Evolutionary conservation across 2,888 invertebrate species (phyloP), one percentile per base, ranked within the genome.

Genomic region (Spicauda simplicius): DNA sequence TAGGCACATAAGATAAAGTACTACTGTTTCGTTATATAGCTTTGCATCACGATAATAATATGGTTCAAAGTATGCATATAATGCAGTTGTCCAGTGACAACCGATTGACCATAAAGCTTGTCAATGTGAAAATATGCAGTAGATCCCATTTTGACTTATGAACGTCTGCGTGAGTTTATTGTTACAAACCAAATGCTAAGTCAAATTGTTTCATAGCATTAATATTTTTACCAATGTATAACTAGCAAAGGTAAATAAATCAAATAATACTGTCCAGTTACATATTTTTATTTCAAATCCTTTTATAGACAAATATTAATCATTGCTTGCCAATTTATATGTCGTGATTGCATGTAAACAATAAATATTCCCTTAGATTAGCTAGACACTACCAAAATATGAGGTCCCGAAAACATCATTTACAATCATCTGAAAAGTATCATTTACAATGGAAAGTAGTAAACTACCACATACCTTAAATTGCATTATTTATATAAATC

Each of bases 161-260:
- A 25, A 25, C 25, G 2, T 25, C 79, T 78, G 84, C 80, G 80
- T 87, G 81, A 87, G 84, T 86, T 85, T 83, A 83, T 84, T 84
- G 80, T 87, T 84, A 85, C 80, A 83, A 89, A 88, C 88, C 88
- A 88, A 91, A 91, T 87, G 91, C 90, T 91, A 88, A 85, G 90
- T 91, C 90, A 91, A 86, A 85, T 86, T 92, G 85, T 91, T 92
- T 91, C 88, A 90, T 91, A 91, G 86, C 90, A 90, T 91, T 88
- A 87, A 90, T 91, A 85, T 90, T 92, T 91, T 91, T 93, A 92
- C 91, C 91, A 90, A 90, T 93, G 91, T 92, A 87, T 90, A 88
- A 90, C 86, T 90, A 91, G 90, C 91, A 90, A 90, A 87, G 90
- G 90, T 91, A 89, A 91, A 91, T 92, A 92, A 93, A 93, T 92